These are phyloP conservation scores for Bombyx mandarina DNA, from an alignment of 1,140 invertebrate genomes.

Conservation along the genomic window DNA sequence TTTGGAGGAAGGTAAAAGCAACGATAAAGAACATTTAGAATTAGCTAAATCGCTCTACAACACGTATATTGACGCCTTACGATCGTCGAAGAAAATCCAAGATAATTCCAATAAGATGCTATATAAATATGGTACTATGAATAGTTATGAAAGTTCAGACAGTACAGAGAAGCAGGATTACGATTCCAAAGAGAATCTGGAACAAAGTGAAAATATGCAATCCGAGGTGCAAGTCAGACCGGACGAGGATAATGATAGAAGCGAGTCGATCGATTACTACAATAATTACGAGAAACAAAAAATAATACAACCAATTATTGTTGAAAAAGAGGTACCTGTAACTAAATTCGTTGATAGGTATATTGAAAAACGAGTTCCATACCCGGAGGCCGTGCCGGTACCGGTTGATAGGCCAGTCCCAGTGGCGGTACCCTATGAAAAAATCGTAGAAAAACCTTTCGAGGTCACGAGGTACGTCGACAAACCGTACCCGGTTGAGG, in stretches of 20 bases:
- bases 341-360: constrained; percentile 70
- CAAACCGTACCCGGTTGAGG: constrained; percentile 63
- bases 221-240: constrained; percentile 33
- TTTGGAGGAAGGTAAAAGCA: constrained; percentile 53
- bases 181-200: constrained; percentile 33
- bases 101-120: constrained; percentile 40
- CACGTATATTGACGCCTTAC: constrained; percentile 42
- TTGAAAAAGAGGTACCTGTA: constrained; percentile 71
- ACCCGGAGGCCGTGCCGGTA: constrained; percentile 63
- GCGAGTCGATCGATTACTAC: constrained; percentile 22
- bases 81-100: constrained; percentile 40
- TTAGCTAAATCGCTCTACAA: constrained; percentile 35
- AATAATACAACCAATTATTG: constrained; percentile 59
- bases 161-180: not conserved
- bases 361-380: constrained; percentile 70
- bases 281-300: constrained; percentile 27
- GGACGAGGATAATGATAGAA: constrained; percentile 23
- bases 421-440: constrained; percentile 66
- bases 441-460: constrained; percentile 65
- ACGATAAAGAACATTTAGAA: constrained; percentile 32
- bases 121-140: constrained; percentile 33
- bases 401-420: constrained; percentile 67
- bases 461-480: constrained; percentile 66
- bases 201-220: constrained; percentile 40
- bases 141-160: not conserved